These are phyloP conservation scores for Anguilla megastoma DNA, from an alignment of 2,797 vertebrate genomes.

Conservation along the genomic window DNA sequence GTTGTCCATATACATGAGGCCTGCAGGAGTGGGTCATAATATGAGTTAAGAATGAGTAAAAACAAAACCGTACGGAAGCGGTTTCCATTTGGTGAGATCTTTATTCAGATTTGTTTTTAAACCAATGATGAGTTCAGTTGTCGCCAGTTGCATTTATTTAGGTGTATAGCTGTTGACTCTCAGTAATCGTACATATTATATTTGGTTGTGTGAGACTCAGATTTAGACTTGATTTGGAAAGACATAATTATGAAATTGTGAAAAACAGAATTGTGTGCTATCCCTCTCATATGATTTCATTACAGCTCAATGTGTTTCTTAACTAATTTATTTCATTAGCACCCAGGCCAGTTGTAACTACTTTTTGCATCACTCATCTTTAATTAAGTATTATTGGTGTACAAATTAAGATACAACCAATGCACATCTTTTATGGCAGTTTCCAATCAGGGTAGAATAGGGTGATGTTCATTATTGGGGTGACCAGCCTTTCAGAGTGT, in stretches of 20 bases:
- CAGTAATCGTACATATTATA: not conserved
- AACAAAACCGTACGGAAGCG: not conserved
- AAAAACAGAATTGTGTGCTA: not conserved
- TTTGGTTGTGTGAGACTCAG: not conserved
- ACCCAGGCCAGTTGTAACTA: conserved; percentile 46
- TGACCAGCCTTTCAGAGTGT: not conserved
- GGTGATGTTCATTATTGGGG: not conserved
- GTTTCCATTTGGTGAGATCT: not conserved
- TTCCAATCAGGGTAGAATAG: not conserved
- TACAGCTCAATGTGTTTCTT: conserved; percentile 50
- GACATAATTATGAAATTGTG: not conserved
- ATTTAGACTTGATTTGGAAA: conserved; percentile 5
- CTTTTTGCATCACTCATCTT: conserved; percentile 31
- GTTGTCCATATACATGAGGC: not conserved
- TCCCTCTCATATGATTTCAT: conserved; percentile 45
- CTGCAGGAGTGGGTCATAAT: not conserved
- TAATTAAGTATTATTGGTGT: not conserved
- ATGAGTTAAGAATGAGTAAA: not conserved
- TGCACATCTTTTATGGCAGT: not conserved
- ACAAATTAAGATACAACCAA: not conserved
- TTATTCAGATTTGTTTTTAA: not conserved
- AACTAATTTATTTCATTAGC: conserved; percentile 51
- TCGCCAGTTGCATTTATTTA: not conserved
- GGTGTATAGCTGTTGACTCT: not conserved
- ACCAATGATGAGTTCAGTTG: not conserved